Evolutionary conservation across 2,888 invertebrate species (phyloP).

Genomic region (Amphipoea oculea): DNA sequence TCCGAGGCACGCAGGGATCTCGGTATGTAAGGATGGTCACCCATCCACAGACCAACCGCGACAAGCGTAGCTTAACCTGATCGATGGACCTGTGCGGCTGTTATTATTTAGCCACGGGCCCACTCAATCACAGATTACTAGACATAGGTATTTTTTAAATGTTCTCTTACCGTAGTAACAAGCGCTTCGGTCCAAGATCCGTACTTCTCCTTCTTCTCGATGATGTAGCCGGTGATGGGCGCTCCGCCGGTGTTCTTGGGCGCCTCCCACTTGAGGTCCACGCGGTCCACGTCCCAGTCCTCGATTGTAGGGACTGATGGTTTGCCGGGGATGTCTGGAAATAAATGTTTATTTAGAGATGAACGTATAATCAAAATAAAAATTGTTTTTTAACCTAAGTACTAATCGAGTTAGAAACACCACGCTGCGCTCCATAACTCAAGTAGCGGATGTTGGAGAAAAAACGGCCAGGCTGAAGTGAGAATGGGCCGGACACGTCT

Average conservation of each 20-base stretch:
- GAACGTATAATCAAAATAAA: not conserved
- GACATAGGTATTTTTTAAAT: not conserved
- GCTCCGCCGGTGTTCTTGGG: conserved; percentile 95
- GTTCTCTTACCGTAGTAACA: conserved; percentile 91
- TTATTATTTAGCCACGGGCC: too few species aligned
- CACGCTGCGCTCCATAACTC: too few species aligned
- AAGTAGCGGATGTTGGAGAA: too few species aligned
- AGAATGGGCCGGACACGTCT: too few species aligned
- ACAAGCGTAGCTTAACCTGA: too few species aligned
- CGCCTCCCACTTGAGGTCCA: conserved; percentile 95
- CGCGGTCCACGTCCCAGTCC: conserved; percentile 97
- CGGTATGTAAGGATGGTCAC: too few species aligned
- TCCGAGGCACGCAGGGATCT: too few species aligned
- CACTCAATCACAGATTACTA: not conserved
- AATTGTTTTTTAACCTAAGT: too few species aligned
- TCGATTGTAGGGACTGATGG: conserved; percentile 96
- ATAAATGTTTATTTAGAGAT: not conserved
- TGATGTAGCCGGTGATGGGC: conserved; percentile 95
- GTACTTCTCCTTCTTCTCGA: conserved; percentile 96
- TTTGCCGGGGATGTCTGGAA: conserved; percentile 94
- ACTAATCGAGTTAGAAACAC: too few species aligned
- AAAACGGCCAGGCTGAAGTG: too few species aligned
- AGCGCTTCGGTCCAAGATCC: conserved; percentile 96
- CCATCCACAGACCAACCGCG: too few species aligned
- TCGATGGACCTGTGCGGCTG: too few species aligned